Evolutionary conservation across 2,797 vertebrate species (phyloP).

Genomic region (Enteromius fasciolatus): DNA sequence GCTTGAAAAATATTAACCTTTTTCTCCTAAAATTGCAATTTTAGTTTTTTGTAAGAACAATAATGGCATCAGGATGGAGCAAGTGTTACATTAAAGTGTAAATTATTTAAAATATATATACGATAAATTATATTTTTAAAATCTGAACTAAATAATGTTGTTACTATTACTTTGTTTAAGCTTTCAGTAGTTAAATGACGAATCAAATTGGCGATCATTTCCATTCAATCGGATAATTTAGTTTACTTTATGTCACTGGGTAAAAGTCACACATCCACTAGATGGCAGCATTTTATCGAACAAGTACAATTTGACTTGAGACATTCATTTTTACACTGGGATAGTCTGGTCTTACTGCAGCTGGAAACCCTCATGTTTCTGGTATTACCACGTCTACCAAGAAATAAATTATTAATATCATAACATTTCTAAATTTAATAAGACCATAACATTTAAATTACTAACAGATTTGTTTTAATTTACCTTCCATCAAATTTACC

Average conservation of each 20-base stretch:
- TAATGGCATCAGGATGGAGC: not conserved
- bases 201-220: not conserved
- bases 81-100: not conserved
- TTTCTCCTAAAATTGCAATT: not conserved
- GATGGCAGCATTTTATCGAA: constrained; percentile 42
- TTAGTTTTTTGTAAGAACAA: not conserved
- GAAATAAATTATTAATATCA: too few relatives aligned
- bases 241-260: not conserved
- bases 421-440: too few relatives aligned
- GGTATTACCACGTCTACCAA: too few relatives aligned
- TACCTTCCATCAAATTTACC: not conserved
- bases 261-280: constrained; percentile 23
- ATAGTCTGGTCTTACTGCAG: too few relatives aligned
- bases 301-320: not conserved
- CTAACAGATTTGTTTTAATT: too few relatives aligned
- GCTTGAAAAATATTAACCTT: not conserved
- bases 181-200: not conserved
- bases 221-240: not conserved
- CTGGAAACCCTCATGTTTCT: too few relatives aligned
- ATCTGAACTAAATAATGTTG: not conserved
- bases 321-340: not conserved
- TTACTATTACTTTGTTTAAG: not conserved
- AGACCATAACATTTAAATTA: too few relatives aligned
- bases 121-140: not conserved
- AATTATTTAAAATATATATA: not conserved